Base-by-base conservation (phyloP, 1,140 invertebrate genomes). In the Bursaphelenchus mucronatus region DNA sequence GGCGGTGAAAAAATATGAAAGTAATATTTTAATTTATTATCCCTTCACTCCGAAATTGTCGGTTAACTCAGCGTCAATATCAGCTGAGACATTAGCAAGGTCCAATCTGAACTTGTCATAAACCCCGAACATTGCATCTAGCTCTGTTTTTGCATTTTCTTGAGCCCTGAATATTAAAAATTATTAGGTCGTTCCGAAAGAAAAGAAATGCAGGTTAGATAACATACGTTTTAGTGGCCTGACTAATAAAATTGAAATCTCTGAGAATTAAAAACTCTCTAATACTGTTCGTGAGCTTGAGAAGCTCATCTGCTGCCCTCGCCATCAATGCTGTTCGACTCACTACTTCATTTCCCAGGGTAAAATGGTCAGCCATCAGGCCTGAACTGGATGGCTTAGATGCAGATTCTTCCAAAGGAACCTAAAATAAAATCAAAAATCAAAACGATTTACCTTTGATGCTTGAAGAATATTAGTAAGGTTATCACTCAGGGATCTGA, bases 201-300 rank as follows among this genome's bases (percentile, higher is more conserved):
- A n/a, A n/a, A 8, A 11, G 30, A 58, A 50, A 58, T 10, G n/a
- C 21, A n/a, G 9, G 52, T 10, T 10, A 21, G 1, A 11, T 13
- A 59, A 44, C 62, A 55, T 15, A 71, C 70, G 57, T 73, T 39
- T 47, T 43, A 39, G 75, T 71, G 9, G 70, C 51, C 6, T 70
- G 45, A 44, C 58, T 72, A 17, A 76, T 46, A 47, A 75, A 72
- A 53, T 66, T 72, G 69, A 72, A 72, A 47, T 72, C 70, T 13
- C 70, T 66, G 15, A 75, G 59, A 52, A 69, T 76, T 9, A 72
- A 58, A 49, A 72, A 72, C 51, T 72, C 70, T 11, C 68, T 57
- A 49, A 72, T 75, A 39, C 75, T 73, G 17, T 74, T 76, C 8
- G 67, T 68, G 9, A 68, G 43, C 17, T 46, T 30, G 1, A 64